A percentile compares a stretch with the other conserved stretches of the same genome.
These are phyloP conservation scores for Geophilus truncorum DNA, from an alignment of 2,888 invertebrate species.

Conservation along the genomic window DNA sequence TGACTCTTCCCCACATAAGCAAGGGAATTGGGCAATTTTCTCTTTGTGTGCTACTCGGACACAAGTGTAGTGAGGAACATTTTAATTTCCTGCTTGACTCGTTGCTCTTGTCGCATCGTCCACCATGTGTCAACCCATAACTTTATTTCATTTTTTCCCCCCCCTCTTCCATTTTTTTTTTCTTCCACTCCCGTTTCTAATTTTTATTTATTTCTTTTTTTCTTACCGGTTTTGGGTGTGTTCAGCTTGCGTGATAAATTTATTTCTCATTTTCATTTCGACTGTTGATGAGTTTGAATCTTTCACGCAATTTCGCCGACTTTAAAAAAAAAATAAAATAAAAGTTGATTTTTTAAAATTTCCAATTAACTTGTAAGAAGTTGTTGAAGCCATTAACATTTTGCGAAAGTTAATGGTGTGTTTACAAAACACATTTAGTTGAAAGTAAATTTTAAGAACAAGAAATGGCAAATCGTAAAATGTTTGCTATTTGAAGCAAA, in stretches of 20 bases:
- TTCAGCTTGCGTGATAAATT: slow-evolving; percentile 7
- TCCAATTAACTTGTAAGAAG: no score
- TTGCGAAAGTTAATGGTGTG: no score
- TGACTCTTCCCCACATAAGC: slow-evolving; percentile 1
- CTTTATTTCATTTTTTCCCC: not conserved
- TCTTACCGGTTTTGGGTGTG: not conserved
- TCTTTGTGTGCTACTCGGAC: slow-evolving; percentile 6
- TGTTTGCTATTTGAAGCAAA: no score
- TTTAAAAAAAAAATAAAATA: not conserved
- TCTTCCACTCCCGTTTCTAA: not conserved
- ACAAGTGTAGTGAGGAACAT: not conserved
- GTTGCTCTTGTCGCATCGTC: not conserved
- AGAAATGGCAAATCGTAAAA: no score
- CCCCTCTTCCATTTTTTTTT: no score
- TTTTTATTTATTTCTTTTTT: not conserved
- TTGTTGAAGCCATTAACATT: no score
- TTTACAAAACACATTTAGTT: no score
- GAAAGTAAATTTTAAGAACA: no score
- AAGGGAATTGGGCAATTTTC: slow-evolving; percentile 25
- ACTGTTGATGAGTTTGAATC: not conserved
- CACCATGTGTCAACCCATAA: not conserved
- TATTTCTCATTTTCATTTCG: slow-evolving; percentile 5
- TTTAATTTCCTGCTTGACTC: slow-evolving; percentile 27
- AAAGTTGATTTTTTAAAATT: no score
- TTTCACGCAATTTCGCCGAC: not conserved